Conservation (phyloP, 2,797 vertebrate species). For the Mus minutoides region DNA sequence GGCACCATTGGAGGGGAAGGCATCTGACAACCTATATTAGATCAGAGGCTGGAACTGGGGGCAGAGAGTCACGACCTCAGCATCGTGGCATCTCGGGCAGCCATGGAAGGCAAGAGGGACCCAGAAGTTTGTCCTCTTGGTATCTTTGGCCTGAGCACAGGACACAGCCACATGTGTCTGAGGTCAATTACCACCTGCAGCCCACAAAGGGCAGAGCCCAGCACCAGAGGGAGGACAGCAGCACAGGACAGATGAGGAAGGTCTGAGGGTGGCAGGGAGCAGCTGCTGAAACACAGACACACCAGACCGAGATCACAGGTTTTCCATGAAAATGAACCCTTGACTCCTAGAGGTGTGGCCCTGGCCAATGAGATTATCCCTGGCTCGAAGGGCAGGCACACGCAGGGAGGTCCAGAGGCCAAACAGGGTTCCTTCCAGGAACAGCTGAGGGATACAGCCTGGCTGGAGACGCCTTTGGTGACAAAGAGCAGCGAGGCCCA, state of each 20-base stretch:
- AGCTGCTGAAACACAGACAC: background rate
- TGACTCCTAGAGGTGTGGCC: background rate
- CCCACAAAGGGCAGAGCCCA: background rate
- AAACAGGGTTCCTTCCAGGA: slow-evolving; percentile 41
- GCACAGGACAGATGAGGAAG: background rate
- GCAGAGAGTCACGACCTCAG: rapidly evolving
- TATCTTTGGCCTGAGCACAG: background rate
- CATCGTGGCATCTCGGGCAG: background rate
- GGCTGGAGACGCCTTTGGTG: background rate
- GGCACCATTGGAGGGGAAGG: background rate
- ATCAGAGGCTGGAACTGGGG: background rate
- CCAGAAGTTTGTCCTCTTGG: background rate
- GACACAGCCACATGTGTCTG: rapidly evolving
- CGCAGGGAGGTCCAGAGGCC: background rate
- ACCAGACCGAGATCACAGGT: background rate
- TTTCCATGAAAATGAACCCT: background rate
- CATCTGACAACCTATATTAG: rapidly evolving
- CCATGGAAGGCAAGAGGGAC: rapidly evolving
- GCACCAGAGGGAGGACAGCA: rapidly evolving
- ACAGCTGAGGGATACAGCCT: background rate
- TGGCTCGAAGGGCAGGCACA: background rate
- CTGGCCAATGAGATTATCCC: background rate
- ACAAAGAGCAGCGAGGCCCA: background rate
- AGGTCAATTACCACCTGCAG: too few species aligned
- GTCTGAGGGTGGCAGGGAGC: background rate